Base-by-base conservation (phyloP, 2,888 invertebrate genomes). In the Pocota personata region DNA sequence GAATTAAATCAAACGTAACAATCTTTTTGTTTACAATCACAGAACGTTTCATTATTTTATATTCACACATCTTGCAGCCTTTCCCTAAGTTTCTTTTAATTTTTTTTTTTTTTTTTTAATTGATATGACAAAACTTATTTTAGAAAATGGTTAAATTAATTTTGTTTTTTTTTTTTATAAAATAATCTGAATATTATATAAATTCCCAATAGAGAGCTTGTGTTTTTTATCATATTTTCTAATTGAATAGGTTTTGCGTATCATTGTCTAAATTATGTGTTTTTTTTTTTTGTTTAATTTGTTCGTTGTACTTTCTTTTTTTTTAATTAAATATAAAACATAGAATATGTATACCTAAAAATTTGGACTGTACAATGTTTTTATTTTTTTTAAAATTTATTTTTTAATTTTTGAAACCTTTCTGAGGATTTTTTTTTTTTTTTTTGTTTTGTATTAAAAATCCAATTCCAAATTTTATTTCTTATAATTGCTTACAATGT, bases 51-150 rank as follows among this genome's bases (percentile, higher is more conserved):
- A 76, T 82, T 86, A 72, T 73, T 66, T 72, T 66, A 80, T 80
- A 80, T 82, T 77, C 86, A 86, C 86, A 82, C 76, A 72, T 86
- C 79, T 82, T 77, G 72, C 86, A 86, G 77, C 86, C 86, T 86
- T 86, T 86, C 82, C 86, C 57, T 86, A 82, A 82, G n/a, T 67
- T 67, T 62, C 3, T 48, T 69, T 27, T 40, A 37, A 43, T 40
- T 24, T 69, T 79, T 62, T 62, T 35, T 19, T 67, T 77, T 64
- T 10, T 37, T 10, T 35, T 64, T 43, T n/a, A 50, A 40, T 82
- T 86, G 86, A 86, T 86, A 86, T 86, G 86, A 72, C 19, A 77
- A 79, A 82, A 82, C 46, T 62, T 71, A 82, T 71, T 43, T 73
- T 60, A 67, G 55, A 67, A 69, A 77, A 77, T 69, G 24, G 19